phyloP scores from a whole-genome alignment of 1,140 invertebrate genomes.

The Micrasema minimum region DNA sequence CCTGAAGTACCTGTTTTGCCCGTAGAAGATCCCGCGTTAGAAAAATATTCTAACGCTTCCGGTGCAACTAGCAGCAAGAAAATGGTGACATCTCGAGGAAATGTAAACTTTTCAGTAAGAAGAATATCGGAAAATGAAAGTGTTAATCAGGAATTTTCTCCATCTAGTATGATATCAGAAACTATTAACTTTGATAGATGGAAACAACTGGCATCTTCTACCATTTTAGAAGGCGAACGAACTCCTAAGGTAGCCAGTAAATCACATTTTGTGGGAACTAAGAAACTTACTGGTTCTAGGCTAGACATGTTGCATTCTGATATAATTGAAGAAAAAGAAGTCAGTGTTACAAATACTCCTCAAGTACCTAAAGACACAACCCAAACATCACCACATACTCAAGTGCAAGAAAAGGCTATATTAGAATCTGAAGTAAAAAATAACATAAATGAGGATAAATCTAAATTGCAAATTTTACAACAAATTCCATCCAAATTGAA shows the following conservation, averaged over 20 bases:
- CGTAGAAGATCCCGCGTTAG: neutral
- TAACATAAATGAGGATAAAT: neutral
- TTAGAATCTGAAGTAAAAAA: conserved; percentile 1
- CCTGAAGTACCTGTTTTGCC: neutral
- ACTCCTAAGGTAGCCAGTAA: conserved; percentile 37
- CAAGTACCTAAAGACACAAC: neutral
- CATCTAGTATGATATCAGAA: conserved; percentile 39
- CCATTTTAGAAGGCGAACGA: conserved; percentile 36
- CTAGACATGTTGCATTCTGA: conserved; percentile 18
- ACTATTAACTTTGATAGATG: conserved; percentile 48
- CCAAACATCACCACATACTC: neutral
- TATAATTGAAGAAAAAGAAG: conserved; percentile 29
- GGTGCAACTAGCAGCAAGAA: neutral
- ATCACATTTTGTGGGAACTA: neutral
- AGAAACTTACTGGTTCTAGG: neutral
- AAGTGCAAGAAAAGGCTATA: neutral
- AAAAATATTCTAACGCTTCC: neutral
- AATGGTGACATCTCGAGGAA: neutral
- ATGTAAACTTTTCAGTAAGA: neutral
- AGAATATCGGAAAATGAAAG: conserved; percentile 34
- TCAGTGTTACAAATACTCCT: neutral
- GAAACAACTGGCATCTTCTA: conserved; percentile 45
- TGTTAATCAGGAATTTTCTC: conserved; percentile 35
- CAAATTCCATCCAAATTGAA: no score
- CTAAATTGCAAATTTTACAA: neutral